Percentiles rank a stretch among this genome's conserved stretches.
Conservation (phyloP, 2,888 invertebrate species). For the Chaetogeoica ovagalla region DNA sequence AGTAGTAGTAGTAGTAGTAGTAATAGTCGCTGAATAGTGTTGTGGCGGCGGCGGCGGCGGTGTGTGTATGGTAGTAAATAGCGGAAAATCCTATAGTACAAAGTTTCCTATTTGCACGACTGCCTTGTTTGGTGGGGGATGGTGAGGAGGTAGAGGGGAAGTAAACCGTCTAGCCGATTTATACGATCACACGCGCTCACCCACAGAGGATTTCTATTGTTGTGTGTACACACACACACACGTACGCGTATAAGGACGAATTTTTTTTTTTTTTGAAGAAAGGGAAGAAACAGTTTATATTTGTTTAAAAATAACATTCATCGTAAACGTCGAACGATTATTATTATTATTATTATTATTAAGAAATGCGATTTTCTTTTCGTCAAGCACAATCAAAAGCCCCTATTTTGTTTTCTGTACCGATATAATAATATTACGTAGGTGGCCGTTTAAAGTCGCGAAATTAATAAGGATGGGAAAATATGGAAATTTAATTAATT, state of each 20-base stretch:
- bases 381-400: not conserved
- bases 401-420: not conserved
- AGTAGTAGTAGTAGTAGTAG: not conserved
- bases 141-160: not conserved
- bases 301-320: too few relatives aligned
- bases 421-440: not conserved
- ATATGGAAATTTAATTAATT: slow-evolving; percentile 47
- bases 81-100: slow-evolving; percentile 37
- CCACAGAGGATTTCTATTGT: too few relatives aligned
- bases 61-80: slow-evolving; percentile 5
- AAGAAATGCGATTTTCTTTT: too few relatives aligned
- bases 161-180: slow-evolving; percentile 33
- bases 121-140: too few relatives aligned
- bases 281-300: too few relatives aligned
- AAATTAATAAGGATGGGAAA: slow-evolving; percentile 25
- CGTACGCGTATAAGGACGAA: too few relatives aligned
- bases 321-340: too few relatives aligned
- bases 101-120: slow-evolving; percentile 29
- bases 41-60: not conserved
- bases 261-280: too few relatives aligned
- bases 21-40: not conserved
- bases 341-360: too few relatives aligned
- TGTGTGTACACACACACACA: not conserved
- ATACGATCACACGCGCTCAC: not conserved
- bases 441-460: not conserved